Evolutionary conservation across 2,797 vertebrate species (phyloP).

Genomic region (Orientallactaga sibirica): DNA sequence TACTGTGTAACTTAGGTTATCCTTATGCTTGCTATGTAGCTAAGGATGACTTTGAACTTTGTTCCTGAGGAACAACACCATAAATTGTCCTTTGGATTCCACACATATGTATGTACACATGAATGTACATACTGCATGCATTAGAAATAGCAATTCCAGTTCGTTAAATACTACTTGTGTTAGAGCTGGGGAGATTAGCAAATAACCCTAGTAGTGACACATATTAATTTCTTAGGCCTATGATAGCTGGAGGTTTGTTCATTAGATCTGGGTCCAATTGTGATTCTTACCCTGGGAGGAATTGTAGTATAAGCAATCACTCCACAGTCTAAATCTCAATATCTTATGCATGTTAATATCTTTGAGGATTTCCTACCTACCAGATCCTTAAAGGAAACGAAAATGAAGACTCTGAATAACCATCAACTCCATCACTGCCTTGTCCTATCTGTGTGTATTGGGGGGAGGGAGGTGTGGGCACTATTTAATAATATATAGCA

Average conservation of each 20-base stretch:
- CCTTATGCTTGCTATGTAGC: no score
- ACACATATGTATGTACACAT: no score
- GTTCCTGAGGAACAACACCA: no score
- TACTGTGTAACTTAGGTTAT: no score
- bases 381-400: conserved; percentile 1
- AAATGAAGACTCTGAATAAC: background rate
- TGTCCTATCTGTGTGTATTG: background rate
- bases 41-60: no score
- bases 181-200: background rate
- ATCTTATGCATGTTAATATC: background rate
- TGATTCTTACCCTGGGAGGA: background rate
- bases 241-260: background rate
- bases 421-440: no score
- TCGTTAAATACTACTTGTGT: background rate
- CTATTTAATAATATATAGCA: background rate
- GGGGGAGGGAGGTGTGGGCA: no score
- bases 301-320: background rate
- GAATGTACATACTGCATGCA: no score
- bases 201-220: background rate
- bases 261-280: background rate
- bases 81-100: no score
- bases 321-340: background rate
- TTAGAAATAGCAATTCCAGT: background rate
- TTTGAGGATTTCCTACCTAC: background rate
- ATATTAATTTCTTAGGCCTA: conserved; percentile 14